phyloP scores from a whole-genome alignment of 2,888 invertebrate species.

The Ypsolopha scabrella region DNA sequence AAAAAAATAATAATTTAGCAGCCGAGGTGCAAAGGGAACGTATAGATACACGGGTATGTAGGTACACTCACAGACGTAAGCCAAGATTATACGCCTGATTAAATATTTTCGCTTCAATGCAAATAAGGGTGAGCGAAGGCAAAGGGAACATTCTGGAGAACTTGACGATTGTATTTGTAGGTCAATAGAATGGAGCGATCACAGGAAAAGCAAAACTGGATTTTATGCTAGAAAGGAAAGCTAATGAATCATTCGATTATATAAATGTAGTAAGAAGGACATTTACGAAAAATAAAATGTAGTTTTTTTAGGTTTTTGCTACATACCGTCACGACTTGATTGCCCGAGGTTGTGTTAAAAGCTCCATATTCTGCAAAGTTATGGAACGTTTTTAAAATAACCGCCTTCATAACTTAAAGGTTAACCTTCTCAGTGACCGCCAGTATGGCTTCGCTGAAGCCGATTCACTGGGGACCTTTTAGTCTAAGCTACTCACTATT shows the following conservation, averaged over 20 bases:
- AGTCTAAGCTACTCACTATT: no score
- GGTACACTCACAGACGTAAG: constrained; percentile 11
- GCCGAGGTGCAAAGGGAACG: no score
- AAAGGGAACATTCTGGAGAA: constrained; percentile 18
- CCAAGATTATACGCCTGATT: constrained; percentile 65
- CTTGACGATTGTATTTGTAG: constrained; percentile 30
- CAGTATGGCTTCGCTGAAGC: no score
- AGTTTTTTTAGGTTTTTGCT: not conserved
- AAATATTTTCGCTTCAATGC: constrained; percentile 66
- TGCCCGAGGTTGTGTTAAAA: no score
- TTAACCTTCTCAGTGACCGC: no score
- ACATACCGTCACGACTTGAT: not conserved
- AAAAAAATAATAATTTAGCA: no score
- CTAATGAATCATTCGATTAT: constrained; percentile 15
- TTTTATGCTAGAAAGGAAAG: not conserved
- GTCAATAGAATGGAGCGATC: constrained; percentile 6
- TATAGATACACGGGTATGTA: no score
- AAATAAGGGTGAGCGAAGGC: constrained; percentile 51
- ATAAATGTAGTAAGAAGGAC: constrained; percentile 1
- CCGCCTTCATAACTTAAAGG: no score
- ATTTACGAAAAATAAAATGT: not conserved
- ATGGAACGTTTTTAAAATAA: no score
- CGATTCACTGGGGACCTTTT: no score
- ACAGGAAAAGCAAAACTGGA: not conserved
- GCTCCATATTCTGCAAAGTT: no score